A percentile compares a stretch with the other conserved stretches of the same genome.
phyloP scores from a whole-genome alignment of 2,113 vertebrate species.

The Mobula hypostoma region DNA sequence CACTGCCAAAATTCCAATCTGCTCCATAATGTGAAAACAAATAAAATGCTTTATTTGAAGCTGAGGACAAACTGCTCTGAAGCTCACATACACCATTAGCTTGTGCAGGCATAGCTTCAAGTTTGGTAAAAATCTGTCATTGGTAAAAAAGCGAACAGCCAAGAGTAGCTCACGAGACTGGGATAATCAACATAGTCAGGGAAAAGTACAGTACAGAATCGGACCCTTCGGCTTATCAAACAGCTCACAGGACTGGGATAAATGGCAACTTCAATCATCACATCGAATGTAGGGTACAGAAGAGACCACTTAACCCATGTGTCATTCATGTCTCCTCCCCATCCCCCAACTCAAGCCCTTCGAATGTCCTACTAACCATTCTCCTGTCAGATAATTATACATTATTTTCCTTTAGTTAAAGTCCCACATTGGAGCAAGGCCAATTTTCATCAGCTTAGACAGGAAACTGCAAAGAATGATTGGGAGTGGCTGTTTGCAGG shows the following conservation, averaged over 20 bases:
- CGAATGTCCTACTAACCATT: no score
- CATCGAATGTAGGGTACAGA: neutral
- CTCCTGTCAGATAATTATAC: no score
- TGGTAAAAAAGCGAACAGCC: neutral
- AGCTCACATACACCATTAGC: neutral
- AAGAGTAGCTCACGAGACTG: neutral
- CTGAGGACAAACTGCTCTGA: neutral
- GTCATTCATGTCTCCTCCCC: neutral
- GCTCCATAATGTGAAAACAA: neutral
- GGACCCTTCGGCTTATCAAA: no score
- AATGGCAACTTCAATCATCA: neutral
- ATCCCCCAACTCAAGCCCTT: neutral
- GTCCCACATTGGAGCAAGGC: no score
- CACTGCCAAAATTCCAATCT: conserved; percentile 15
- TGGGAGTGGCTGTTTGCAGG: no score
- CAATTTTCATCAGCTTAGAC: no score
- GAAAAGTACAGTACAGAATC: no score
- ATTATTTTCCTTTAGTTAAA: no score
- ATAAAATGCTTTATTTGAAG: neutral
- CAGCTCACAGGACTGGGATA: neutral
- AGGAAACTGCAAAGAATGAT: no score
- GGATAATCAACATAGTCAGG: neutral
- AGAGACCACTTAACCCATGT: neutral
- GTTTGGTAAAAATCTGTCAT: neutral
- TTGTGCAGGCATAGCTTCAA: neutral